phyloP scores from a whole-genome alignment of 2,888 invertebrate genomes.

The Eudemis profundana region DNA sequence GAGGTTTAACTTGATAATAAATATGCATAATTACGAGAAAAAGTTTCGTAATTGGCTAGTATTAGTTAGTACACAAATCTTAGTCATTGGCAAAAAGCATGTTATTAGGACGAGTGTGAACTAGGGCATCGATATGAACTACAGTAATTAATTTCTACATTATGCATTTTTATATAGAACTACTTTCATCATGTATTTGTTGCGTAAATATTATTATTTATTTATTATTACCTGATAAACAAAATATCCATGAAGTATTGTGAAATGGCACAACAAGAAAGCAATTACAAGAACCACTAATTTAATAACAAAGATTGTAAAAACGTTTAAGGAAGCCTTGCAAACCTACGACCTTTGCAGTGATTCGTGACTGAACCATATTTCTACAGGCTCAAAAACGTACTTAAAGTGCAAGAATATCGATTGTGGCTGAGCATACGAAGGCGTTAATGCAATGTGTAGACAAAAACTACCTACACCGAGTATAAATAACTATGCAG shows the following conservation, averaged over 20 bases:
- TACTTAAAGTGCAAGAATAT: conserved; percentile 32
- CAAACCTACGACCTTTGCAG: conserved; percentile 14
- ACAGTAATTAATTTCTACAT: too few species aligned
- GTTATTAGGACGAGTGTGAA: too few species aligned
- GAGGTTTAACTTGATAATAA: too few species aligned
- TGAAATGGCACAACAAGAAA: too few species aligned
- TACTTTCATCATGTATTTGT: neutral
- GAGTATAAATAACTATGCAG: neutral
- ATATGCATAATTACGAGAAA: too few species aligned
- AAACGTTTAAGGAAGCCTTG: neutral
- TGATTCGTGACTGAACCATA: conserved; percentile 32
- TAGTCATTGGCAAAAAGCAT: neutral
- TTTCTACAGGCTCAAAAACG: conserved; percentile 25
- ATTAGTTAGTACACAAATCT: neutral
- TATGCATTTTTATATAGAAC: neutral
- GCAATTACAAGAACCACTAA: neutral
- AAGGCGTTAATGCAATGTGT: conserved; percentile 7
- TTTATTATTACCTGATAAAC: neutral
- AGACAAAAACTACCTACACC: neutral
- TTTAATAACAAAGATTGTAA: neutral
- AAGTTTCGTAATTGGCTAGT: too few species aligned
- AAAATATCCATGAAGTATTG: neutral
- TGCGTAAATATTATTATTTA: neutral
- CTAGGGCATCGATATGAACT: too few species aligned
- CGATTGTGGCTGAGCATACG: conserved; percentile 26